Conservation (phyloP, 1,140 invertebrate species). For the Cyrtorhinus lividipennis region DNA sequence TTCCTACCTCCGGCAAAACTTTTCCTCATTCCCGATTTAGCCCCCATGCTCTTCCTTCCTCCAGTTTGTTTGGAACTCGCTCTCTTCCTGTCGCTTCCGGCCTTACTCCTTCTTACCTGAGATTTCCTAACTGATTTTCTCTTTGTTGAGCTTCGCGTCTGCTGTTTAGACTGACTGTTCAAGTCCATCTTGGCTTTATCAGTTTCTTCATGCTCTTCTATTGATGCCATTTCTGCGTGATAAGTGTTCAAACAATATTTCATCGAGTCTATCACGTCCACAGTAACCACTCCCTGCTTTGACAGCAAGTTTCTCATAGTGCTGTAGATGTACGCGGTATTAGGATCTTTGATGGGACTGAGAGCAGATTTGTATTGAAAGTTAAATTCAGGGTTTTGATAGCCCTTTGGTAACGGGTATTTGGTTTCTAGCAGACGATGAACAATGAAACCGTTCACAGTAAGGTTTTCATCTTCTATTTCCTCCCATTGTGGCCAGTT, state of each 20-base stretch:
- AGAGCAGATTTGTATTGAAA: conserved; percentile 30
- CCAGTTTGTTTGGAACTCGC: not conserved
- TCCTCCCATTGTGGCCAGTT: not conserved
- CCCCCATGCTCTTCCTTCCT: not conserved
- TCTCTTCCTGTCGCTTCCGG: not conserved
- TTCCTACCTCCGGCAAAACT: not conserved
- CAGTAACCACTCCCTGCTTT: conserved; percentile 33
- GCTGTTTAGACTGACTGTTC: not conserved
- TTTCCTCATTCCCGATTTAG: not conserved
- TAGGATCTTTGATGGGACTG: conserved; percentile 31
- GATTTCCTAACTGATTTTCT: not conserved
- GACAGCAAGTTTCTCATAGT: conserved; percentile 31
- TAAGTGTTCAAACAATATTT: conserved; percentile 35
- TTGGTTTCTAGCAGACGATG: conserved; percentile 39
- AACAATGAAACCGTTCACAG: conserved; percentile 38
- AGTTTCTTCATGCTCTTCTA: not conserved
- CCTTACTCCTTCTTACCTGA: not conserved
- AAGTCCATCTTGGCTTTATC: not conserved
- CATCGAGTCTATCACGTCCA: conserved; percentile 37
- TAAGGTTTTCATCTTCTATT: conserved; percentile 28
- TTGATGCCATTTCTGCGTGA: not conserved
- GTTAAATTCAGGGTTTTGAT: conserved; percentile 30
- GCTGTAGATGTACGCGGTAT: conserved; percentile 29
- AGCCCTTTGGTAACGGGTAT: conserved; percentile 34
- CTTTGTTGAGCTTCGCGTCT: not conserved